These are phyloP conservation scores for Parnassius smintheus DNA, from an alignment of 2,888 invertebrate species.

Conservation along the genomic window DNA sequence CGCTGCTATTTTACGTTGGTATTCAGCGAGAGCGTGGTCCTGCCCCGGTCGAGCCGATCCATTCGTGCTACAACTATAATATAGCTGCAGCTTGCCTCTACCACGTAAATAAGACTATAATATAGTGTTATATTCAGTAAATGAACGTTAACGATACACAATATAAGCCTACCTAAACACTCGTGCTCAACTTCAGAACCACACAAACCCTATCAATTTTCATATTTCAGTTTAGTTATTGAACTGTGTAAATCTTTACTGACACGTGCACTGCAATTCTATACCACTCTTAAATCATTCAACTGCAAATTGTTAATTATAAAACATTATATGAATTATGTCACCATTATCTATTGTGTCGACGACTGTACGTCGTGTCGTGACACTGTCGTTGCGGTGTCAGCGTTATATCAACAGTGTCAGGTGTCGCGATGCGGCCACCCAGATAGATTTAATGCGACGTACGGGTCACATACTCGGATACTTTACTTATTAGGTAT, in stretches of 20 bases:
- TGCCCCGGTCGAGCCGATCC: too few species aligned
- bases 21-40: too few species aligned
- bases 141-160: too few species aligned
- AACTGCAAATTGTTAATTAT: conserved; percentile 15
- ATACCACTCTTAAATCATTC: conserved; percentile 5
- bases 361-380: conserved; percentile 14
- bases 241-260: conserved; percentile 7
- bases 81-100: too few species aligned
- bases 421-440: conserved; percentile 30
- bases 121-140: too few species aligned
- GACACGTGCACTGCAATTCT: conserved; percentile 13
- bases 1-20: too few species aligned
- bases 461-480: conserved; percentile 7
- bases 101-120: too few species aligned
- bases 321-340: conserved; percentile 5
- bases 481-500: too few species aligned
- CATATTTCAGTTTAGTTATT: not conserved
- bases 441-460: conserved; percentile 26
- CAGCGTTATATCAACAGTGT: conserved; percentile 31
- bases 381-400: conserved; percentile 18
- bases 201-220: too few species aligned
- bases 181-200: too few species aligned
- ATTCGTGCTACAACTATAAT: too few species aligned
- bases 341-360: conserved; percentile 14
- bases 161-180: too few species aligned